Base-by-base conservation (phyloP, 1,140 invertebrate species). In the Rhyzopertha dominica region DNA sequence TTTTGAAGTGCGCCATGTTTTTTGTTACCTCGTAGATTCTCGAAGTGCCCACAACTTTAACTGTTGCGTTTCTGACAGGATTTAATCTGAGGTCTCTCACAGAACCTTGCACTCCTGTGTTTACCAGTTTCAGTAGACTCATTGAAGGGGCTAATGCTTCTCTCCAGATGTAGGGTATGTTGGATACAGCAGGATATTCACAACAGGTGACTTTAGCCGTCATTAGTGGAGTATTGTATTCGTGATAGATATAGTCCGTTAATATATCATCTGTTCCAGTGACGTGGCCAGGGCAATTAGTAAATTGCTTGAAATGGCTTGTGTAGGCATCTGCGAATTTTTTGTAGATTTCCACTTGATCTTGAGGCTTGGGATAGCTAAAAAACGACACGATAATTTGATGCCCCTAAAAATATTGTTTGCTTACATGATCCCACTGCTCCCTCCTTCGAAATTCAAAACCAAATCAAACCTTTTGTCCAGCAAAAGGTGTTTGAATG, bases 81-180 rank as follows among this genome's bases (percentile, higher is more conserved):
- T 76, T 74, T 22, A 74, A 43, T 10, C 46, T 54, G 7, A 69
- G 67, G 58, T 91, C 81, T 25, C 70, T 72, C 3, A 96, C 74
- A 52, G 76, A 73, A 1, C 87, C 88, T 26, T 80, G 73, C 1
- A 94, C 70, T 39, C 92, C 78, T 14, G 76, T 80, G 38, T 71
- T 72, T 19, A 73, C 72, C 32, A 73, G 49, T 17, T 70, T 67
- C 2, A 68, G 77, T 47, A 76, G 85, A 63, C 68, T 78, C 68
- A 84, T 80, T 1, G 90, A 64, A 2, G 85, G 80, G 12, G 72
- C 58, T 28, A 92, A 68, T 62, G 84, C 84, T 25, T 82, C 75
- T 41, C 78, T 74, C 88, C 88, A 94, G 4, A 90, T 74, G 28
- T 68, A 72, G 0, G 80, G 80, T 18, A 94, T 74, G 7, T 78